phyloP scores from a whole-genome alignment of 2,888 invertebrate genomes.

The Mythimna ferrago region DNA sequence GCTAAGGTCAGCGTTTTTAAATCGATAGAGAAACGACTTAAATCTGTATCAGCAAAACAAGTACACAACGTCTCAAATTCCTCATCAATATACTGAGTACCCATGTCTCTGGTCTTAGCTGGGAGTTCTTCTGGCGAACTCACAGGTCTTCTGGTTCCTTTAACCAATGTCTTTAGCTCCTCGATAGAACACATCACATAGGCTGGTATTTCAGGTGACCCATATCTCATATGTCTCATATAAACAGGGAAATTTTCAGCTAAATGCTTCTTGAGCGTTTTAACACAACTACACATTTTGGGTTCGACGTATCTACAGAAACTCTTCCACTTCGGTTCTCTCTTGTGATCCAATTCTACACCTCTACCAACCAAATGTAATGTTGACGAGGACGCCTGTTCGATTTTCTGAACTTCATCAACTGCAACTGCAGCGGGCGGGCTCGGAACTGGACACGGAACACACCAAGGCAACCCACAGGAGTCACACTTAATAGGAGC shows the following conservation, averaged over 20 bases:
- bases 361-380: slow-evolving; percentile 78
- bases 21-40: background rate
- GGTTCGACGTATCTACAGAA: slow-evolving; percentile 77
- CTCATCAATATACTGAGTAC: slow-evolving; percentile 77
- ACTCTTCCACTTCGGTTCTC: slow-evolving; percentile 84
- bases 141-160: slow-evolving; percentile 52
- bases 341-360: slow-evolving; percentile 76
- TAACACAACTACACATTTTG: slow-evolving; percentile 76
- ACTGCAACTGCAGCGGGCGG: no score
- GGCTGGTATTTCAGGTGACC: slow-evolving; percentile 73
- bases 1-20: background rate
- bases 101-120: slow-evolving; percentile 72
- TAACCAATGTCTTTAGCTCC: slow-evolving; percentile 76
- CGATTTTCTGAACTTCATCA: background rate
- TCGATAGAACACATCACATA: slow-evolving; percentile 78
- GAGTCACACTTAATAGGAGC: slow-evolving; percentile 71
- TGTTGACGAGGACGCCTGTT: background rate
- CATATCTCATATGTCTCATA: slow-evolving; percentile 80
- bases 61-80: slow-evolving; percentile 79
- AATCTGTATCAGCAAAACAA: slow-evolving; percentile 64
- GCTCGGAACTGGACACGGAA: background rate
- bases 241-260: slow-evolving; percentile 82
- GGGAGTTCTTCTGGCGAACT: slow-evolving; percentile 30
- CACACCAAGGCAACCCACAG: slow-evolving; percentile 70
- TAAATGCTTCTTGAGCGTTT: slow-evolving; percentile 79